Conservation (phyloP, 30 jellyfish, hydroid and myxozoan genomes). For the Turritopsis dohrnii region DNA sequence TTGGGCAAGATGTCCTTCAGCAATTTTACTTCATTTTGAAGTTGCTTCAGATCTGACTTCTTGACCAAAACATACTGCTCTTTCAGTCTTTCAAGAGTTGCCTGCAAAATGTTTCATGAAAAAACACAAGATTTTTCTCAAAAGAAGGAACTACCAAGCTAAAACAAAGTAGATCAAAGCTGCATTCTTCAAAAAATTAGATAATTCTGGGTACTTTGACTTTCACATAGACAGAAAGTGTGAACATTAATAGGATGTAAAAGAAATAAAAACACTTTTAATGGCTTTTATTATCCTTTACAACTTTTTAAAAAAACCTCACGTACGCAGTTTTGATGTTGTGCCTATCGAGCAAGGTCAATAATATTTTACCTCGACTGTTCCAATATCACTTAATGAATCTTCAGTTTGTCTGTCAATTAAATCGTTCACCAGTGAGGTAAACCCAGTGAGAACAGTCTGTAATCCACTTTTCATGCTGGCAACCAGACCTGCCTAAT, state of each 20-base stretch:
- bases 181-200: no score
- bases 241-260: no score
- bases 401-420: background rate
- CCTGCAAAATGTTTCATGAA: background rate
- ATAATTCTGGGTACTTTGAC: no score
- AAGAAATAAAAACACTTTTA: no score
- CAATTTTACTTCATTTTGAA: constrained; percentile 50
- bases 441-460: background rate
- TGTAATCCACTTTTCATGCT: background rate
- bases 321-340: background rate
- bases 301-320: no score
- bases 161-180: background rate
- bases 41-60: constrained; percentile 40
- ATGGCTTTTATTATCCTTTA: no score
- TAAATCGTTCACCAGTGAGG: background rate
- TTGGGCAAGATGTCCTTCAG: constrained; percentile 58
- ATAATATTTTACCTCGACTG: background rate
- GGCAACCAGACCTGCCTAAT: background rate
- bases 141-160: no score
- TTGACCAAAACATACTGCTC: constrained; percentile 39
- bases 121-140: background rate
- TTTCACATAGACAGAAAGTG: no score
- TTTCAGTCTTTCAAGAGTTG: background rate
- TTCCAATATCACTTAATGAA: background rate
- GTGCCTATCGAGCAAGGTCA: background rate